Base-by-base conservation (phyloP, 2,797 vertebrate genomes). In the Decapterus maruadsi region DNA sequence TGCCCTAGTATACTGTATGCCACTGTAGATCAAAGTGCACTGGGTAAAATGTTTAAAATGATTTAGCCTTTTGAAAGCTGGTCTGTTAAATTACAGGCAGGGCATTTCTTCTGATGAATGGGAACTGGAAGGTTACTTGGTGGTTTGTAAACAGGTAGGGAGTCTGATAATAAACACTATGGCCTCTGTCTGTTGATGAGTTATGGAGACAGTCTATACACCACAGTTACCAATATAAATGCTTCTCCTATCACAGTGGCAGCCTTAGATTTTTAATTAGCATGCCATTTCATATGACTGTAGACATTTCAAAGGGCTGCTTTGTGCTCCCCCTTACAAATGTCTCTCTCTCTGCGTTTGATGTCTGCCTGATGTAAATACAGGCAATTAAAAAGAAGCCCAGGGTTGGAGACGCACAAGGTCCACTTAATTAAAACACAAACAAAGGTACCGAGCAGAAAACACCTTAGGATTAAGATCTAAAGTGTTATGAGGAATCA, bases 341-440 rank as follows among this genome's bases (percentile, higher is more conserved):
- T 95, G 94, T 96, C 94, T 97, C 96, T 86, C 88, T 92, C 94
- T 93, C 94, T 92, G 94, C 93, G 95, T 99, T 98, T 99, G 96
- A 98, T 96, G 96, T 97, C 95, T 93, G 94, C 95, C 95, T 96
- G 95, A 97, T 97, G 96, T 97, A 97, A 96, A 97, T 96, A 96
- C 88, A 90, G 96, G 95, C 97, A 99, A 98, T 98, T 98, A 98
- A 97, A 97, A 95, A 93, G 93, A 89, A 93, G 94, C 95, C 95
- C 95, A 92, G 95, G 95, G 96, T 96, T 96, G 95, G 94, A 97
- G 96, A 97, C 87, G 91, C 94, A 94, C 95, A 96, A 96, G 95
- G 95, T 97, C 96, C 93, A 93, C 95, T 95, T 97, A 98, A 98
- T 98, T 97, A 98, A 97, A 97, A 96, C 94, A 96, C 96, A 97